phyloP scores from a whole-genome alignment of 2,888 invertebrate genomes.

The Temnothorax rugatulus region DNA sequence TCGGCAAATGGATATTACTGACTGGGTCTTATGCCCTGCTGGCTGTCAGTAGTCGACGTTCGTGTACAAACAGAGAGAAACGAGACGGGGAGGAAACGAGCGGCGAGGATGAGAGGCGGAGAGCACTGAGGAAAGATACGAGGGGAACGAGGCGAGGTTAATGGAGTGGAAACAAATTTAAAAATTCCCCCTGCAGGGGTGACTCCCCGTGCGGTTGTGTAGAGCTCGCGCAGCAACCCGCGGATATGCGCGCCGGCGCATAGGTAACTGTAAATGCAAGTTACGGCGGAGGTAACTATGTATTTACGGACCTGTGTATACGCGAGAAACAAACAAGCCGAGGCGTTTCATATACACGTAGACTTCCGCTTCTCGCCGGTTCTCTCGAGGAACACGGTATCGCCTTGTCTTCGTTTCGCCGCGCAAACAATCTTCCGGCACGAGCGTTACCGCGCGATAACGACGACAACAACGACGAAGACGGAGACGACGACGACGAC shows the following conservation, averaged over 20 bases:
- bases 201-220: slow-evolving; percentile 15
- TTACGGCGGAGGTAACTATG: slow-evolving; percentile 34
- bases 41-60: slow-evolving; percentile 56
- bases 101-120: slow-evolving; percentile 24
- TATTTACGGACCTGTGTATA: slow-evolving; percentile 58
- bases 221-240: slow-evolving; percentile 28
- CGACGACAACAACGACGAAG: slow-evolving; percentile 29
- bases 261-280: slow-evolving; percentile 53
- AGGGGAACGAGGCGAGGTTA: slow-evolving; percentile 75
- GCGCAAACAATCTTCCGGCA: slow-evolving; percentile 47
- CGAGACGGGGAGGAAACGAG: slow-evolving; percentile 35
- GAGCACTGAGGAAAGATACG: slow-evolving; percentile 44
- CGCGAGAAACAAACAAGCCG: slow-evolving; percentile 66
- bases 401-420: slow-evolving; percentile 57
- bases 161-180: slow-evolving; percentile 83
- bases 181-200: slow-evolving; percentile 72
- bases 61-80: slow-evolving; percentile 61
- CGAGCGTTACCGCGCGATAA: slow-evolving; percentile 57
- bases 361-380: slow-evolving; percentile 31
- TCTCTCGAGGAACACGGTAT: slow-evolving; percentile 36
- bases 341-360: slow-evolving; percentile 43
- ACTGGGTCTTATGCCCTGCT: slow-evolving; percentile 64
- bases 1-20: slow-evolving; percentile 77
- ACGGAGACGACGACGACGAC: slow-evolving; percentile 7
- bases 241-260: slow-evolving; percentile 34